Evolutionary conservation across 1,140 invertebrate genomes (phyloP).

Genomic region (Diorhabda sublineata): DNA sequence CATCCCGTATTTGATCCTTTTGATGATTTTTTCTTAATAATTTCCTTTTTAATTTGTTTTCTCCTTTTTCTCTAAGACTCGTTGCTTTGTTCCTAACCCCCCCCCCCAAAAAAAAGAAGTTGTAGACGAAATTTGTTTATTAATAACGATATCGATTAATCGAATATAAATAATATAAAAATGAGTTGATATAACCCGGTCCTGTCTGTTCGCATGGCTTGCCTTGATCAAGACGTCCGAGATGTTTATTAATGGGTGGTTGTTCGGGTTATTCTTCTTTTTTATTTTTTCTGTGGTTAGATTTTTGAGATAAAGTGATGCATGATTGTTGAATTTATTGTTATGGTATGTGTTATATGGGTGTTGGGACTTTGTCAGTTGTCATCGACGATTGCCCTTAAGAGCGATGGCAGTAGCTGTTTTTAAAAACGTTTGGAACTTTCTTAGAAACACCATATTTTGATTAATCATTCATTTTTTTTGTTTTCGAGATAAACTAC

Average conservation of each 20-base stretch:
- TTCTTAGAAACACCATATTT: neutral
- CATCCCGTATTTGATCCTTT: too few species aligned
- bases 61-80: too few species aligned
- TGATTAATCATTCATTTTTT: neutral
- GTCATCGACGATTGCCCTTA: slow-evolving; percentile 10
- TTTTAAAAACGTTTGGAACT: neutral
- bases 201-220: slow-evolving; percentile 4
- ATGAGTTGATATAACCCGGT: neutral
- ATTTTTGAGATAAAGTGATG: slow-evolving; percentile 15
- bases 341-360: slow-evolving; percentile 12
- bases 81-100: too few species aligned
- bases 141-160: too few species aligned
- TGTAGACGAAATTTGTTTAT: too few species aligned
- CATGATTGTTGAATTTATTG: slow-evolving; percentile 17
- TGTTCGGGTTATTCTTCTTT: slow-evolving; percentile 10
- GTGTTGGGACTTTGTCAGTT: slow-evolving; percentile 10
- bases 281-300: slow-evolving; percentile 12
- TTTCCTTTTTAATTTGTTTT: too few species aligned
- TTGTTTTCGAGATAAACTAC: too few species aligned
- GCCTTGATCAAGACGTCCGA: slow-evolving; percentile 20
- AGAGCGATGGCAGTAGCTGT: neutral
- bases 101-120: too few species aligned
- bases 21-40: too few species aligned
- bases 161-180: too few species aligned
- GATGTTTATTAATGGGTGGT: slow-evolving; percentile 17